Conservation (phyloP, 2,888 invertebrate genomes). For the Tuta absoluta region DNA sequence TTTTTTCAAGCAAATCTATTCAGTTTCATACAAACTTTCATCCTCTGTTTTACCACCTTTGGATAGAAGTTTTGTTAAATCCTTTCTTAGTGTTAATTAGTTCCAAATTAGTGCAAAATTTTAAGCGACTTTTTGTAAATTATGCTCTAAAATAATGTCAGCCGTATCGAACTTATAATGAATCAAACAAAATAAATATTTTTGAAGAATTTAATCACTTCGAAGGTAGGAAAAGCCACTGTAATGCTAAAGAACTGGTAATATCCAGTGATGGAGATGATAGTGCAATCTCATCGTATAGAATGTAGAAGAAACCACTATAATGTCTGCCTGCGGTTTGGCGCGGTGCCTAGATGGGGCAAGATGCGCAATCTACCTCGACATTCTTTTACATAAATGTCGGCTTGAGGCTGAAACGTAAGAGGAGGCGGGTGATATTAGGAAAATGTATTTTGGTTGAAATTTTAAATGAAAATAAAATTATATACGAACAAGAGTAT, state of each 20-base stretch:
- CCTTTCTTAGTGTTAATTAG: too few species aligned
- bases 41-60: too few species aligned
- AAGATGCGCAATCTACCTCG: constrained; percentile 51
- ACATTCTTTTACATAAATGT: constrained; percentile 64
- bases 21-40: too few species aligned
- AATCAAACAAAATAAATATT: background rate
- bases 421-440: background rate
- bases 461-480: too few species aligned
- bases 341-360: constrained; percentile 52
- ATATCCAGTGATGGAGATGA: constrained; percentile 24
- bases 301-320: constrained; percentile 28
- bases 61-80: too few species aligned
- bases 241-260: background rate
- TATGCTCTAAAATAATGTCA: too few species aligned
- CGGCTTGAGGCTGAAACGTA: constrained; percentile 28
- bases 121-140: too few species aligned
- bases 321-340: constrained; percentile 36
- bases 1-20: too few species aligned
- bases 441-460: too few species aligned
- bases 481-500: too few species aligned
- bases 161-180: too few species aligned
- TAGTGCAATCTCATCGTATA: constrained; percentile 30
- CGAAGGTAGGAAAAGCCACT: background rate
- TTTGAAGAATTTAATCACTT: background rate
- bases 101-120: too few species aligned